Conservation (phyloP, 1,140 invertebrate genomes). For the Heliconius hewitsoni region DNA sequence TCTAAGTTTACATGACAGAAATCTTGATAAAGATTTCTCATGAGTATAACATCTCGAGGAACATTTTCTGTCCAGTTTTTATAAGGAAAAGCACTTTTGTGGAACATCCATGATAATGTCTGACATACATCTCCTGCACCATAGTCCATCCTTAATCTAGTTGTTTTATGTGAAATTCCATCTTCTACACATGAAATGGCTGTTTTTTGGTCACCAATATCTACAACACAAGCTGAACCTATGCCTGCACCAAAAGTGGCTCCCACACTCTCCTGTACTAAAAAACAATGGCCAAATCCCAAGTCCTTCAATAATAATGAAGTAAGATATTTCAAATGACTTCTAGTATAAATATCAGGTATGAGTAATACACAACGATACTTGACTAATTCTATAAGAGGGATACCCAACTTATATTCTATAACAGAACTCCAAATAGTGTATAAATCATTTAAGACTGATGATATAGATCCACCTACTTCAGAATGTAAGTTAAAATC, state of each 20-base stretch:
- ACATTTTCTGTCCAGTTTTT: slow-evolving; percentile 88
- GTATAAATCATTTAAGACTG: slow-evolving; percentile 92
- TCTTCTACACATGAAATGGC: slow-evolving; percentile 98
- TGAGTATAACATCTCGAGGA: slow-evolving; percentile 86
- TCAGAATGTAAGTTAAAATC: slow-evolving; percentile 92
- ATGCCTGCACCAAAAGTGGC: slow-evolving; percentile 96
- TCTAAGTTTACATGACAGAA: slow-evolving; percentile 96
- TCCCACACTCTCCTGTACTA: slow-evolving; percentile 93
- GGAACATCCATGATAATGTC: slow-evolving; percentile 91
- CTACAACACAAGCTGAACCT: slow-evolving; percentile 95
- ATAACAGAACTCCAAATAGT: slow-evolving; percentile 93
- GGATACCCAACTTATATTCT: slow-evolving; percentile 88
- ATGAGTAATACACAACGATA: slow-evolving; percentile 94
- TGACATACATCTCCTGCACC: slow-evolving; percentile 95
- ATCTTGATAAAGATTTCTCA: slow-evolving; percentile 93
- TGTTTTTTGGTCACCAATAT: slow-evolving; percentile 97
- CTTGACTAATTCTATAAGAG: slow-evolving; percentile 88
- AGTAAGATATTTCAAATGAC: slow-evolving; percentile 92
- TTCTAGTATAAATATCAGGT: slow-evolving; percentile 94
- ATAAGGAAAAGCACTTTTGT: slow-evolving; percentile 94
- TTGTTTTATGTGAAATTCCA: slow-evolving; percentile 94
- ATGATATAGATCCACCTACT: slow-evolving; percentile 91
- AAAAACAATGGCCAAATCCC: slow-evolving; percentile 94
- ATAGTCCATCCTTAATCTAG: slow-evolving; percentile 91
- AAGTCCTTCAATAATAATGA: slow-evolving; percentile 90